Evolutionary conservation across 1,140 invertebrate genomes (phyloP).

Genomic region (Heliconius eleuchia): DNA sequence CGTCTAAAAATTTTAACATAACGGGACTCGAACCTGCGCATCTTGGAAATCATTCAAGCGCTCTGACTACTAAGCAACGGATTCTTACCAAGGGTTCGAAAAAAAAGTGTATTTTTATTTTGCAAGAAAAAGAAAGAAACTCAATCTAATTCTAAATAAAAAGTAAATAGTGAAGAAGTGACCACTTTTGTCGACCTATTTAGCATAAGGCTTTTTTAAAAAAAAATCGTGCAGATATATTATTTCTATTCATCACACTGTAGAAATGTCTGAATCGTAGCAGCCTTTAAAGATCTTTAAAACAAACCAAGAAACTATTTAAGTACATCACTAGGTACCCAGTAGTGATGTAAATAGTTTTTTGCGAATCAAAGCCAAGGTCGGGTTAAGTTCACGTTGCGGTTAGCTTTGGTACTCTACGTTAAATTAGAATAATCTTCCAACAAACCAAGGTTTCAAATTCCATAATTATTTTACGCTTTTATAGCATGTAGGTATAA

Average conservation of each 20-base stretch:
- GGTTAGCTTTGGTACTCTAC: conserved; percentile 43
- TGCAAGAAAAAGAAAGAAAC: too few species aligned
- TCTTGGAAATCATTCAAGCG: too few species aligned
- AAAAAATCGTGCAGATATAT: neutral
- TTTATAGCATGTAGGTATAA: neutral
- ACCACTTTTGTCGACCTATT: too few species aligned
- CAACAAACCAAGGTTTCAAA: conserved; percentile 52
- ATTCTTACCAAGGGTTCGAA: too few species aligned
- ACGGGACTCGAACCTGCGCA: too few species aligned
- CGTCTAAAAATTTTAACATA: too few species aligned
- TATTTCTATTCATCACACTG: neutral
- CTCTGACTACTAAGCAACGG: too few species aligned
- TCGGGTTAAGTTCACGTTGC: conserved; percentile 49
- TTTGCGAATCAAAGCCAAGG: conserved; percentile 48
- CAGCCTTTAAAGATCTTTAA: neutral
- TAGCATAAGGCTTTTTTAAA: too few species aligned
- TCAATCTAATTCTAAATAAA: too few species aligned
- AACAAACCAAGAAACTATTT: neutral
- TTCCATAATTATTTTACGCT: conserved; percentile 31
- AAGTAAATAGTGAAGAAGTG: too few species aligned
- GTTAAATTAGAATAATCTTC: conserved; percentile 65
- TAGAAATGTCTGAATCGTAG: neutral
- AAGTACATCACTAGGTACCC: neutral
- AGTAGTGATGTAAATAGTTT: conserved; percentile 24
- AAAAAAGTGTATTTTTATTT: too few species aligned